phyloP scores from a whole-genome alignment of 64 coral and sea anemone species.

The Stylophora pistillata region DNA sequence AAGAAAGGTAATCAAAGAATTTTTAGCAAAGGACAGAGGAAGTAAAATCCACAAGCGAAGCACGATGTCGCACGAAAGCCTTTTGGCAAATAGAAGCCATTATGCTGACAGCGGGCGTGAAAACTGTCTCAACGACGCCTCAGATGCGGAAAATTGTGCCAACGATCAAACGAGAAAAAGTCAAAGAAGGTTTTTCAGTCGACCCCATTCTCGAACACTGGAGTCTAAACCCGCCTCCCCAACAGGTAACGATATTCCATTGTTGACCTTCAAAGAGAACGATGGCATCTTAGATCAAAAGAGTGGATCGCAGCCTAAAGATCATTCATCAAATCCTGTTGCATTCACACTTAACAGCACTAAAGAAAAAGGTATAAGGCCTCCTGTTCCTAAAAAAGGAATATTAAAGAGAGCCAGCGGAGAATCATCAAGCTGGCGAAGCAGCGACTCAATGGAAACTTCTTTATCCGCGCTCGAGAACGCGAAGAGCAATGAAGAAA shows the following conservation, averaged over 20 bases:
- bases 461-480: conserved; percentile 1
- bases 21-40: conserved; percentile 12
- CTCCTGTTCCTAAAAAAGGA: conserved; percentile 1
- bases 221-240: conserved; percentile 20
- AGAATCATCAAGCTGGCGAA: neutral
- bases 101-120: neutral
- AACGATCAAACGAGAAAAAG: conserved; percentile 28
- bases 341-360: conserved; percentile 22
- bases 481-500: neutral
- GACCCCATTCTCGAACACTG: conserved; percentile 7
- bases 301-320: neutral
- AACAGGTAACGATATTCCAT: conserved; percentile 21
- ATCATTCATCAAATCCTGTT: neutral
- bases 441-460: neutral
- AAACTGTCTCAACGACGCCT: neutral
- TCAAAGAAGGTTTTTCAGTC: conserved; percentile 27
- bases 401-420: conserved; percentile 10
- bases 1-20: conserved; percentile 51
- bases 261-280: conserved; percentile 6
- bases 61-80: conserved; percentile 21
- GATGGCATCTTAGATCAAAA: neutral
- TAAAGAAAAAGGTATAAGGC: neutral
- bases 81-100: neutral
- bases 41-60: conserved; percentile 6
- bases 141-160: conserved; percentile 7